phyloP scores from a whole-genome alignment of 1,140 invertebrate genomes.

The Sarcophaga peregrina region DNA sequence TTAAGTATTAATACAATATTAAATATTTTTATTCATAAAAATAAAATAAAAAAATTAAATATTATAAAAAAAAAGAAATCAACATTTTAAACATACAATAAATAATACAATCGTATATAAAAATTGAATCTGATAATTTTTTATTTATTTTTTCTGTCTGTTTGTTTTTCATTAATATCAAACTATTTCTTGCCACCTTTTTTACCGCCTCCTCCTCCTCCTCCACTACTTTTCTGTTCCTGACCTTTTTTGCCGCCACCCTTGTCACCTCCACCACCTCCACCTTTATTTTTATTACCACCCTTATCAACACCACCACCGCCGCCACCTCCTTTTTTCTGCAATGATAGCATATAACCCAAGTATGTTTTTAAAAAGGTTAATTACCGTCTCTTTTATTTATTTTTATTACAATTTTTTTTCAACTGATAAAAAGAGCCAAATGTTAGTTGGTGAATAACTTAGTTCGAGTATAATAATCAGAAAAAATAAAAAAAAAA shows the following conservation, averaged over 20 bases:
- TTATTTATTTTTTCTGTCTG: too few relatives aligned
- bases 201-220: slow-evolving; percentile 46
- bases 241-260: slow-evolving; percentile 59
- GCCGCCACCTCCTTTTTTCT: slow-evolving; percentile 58
- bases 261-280: slow-evolving; percentile 54
- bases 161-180: neutral
- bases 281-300: slow-evolving; percentile 57
- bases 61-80: neutral
- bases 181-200: slow-evolving; percentile 62
- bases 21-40: neutral
- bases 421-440: slow-evolving; percentile 22
- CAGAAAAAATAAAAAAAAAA: neutral
- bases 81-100: neutral
- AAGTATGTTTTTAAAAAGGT: slow-evolving; percentile 16
- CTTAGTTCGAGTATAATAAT: slow-evolving; percentile 22
- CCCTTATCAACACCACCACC: slow-evolving; percentile 46
- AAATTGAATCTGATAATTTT: neutral
- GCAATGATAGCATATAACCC: slow-evolving; percentile 23
- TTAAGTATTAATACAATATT: neutral
- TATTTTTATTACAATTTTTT: slow-evolving; percentile 27
- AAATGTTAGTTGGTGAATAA: slow-evolving; percentile 36
- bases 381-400: slow-evolving; percentile 35
- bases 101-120: too few relatives aligned
- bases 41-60: neutral
- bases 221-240: slow-evolving; percentile 56